Evolutionary conservation across 2,797 vertebrate species (phyloP), one percentile per base, ranked within the genome.

Genomic region (Muscicapa striata): DNA sequence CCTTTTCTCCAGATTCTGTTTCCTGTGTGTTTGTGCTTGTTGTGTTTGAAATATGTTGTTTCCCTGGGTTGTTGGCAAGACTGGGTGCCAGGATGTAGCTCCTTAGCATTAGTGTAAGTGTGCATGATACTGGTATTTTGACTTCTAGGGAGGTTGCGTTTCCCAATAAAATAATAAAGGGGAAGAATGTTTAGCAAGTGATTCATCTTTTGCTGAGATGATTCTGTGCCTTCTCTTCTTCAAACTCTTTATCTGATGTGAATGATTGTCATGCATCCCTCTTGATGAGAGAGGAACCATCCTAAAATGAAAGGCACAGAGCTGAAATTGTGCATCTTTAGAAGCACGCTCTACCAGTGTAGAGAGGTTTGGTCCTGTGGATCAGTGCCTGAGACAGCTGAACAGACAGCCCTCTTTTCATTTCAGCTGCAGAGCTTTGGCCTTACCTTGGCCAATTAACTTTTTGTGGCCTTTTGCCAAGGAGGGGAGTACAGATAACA

Each of bases 201-300:
- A 84, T 74, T 95, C 49, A 89, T 88, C 30, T 15, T 94, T 76
- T 89, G 41, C 59, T 30, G n/a, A 74, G 74, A 58, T 93, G 62
- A 84, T 88, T 52, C 20, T 69, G 13, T 46, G 22, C 68, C 27
- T 57, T 66, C 32, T 68, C 43, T 81, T 92, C 55, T 72, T 80
- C 38, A 36, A 27, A 17, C 43, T 74, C 21, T 73, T 49, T 41
- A 34, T 85, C 41, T 34, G 14, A 21, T 61, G 30, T 79, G 67
- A 86, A 24, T 74, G 78, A 54, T 75, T 70, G 79, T 64, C 84
- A 54, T 67, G 20, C 12, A 19, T 86, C 82, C 52, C 51, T 84
- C 43, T 68, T 55, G 58, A 77, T 66, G 52, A 49, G 69, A 58
- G 72, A 87, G n/a, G 62, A 74, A 43, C 34, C 20, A 58, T 76